Base-by-base conservation (phyloP, 2,888 invertebrate genomes). In the Diaphora mendica region DNA sequence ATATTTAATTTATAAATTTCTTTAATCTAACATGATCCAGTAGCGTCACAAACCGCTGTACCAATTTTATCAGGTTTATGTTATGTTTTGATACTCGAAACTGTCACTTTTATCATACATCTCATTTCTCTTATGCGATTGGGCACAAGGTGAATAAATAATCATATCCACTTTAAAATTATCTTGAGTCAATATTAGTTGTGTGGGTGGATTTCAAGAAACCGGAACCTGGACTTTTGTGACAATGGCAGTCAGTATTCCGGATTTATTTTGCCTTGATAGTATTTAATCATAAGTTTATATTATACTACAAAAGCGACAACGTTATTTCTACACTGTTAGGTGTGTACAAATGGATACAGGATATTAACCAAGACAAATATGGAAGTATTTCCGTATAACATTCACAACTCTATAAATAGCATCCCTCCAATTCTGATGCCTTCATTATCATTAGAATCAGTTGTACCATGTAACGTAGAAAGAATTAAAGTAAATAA, bases 71-170 rank as follows among this genome's bases (percentile, higher is more conserved):
- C 59, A 30, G 26, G 59, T 30, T 59, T 59, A 62, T 62, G 26
- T 71, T 73, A 48, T 75, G 77, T 73, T 26, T 23, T 17, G 64
- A 48, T n/a, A 68, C 68, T 70, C 73, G 44, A 67, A 59, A 2
- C 55, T 74, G 75, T 77, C 76, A 72, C 48, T 76, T 42, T 74
- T 76, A 70, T 73, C 72, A 23, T 68, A 74, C 78, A 79, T 79
- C 76, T 77, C 66, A 66, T 71, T 64, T 68, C 15, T 68, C 35
- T 68, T 51, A 33, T 23, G 35, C 42, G 67, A 81, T 79, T 80
- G 70, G 66, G 79, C 68, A 51, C 85, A 83, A 84, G 85, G 85
- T 81, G 77, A 84, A 69, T 67, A 75, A 39, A 82, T 76, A 75
- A 73, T 67, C 62, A 59, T n/a, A 39, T 39, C 70, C 35, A 73